These are phyloP conservation scores for Spilogale gracilis DNA, from an alignment of 2,113 vertebrate genomes.

Conservation along the genomic window DNA sequence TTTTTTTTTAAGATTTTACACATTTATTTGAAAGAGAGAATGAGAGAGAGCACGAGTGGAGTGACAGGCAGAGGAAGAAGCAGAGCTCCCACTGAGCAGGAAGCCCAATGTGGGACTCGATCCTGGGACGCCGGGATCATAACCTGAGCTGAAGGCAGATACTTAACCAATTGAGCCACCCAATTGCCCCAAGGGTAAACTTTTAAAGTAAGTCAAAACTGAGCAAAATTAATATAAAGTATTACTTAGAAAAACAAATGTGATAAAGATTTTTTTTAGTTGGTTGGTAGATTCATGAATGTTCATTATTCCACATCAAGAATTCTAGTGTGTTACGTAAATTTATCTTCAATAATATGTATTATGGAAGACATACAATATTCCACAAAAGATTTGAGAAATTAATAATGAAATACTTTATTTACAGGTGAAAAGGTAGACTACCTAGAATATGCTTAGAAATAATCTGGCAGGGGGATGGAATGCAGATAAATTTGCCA, in stretches of 20 bases:
- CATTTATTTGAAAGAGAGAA: neutral
- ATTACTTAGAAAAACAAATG: slow-evolving; percentile 21
- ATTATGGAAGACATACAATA: neutral
- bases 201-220: neutral
- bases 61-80: neutral
- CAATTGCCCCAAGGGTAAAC: neutral
- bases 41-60: neutral
- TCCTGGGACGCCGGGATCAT: neutral
- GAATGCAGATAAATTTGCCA: neutral
- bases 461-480: neutral
- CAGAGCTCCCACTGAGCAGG: neutral
- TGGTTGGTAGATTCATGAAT: neutral
- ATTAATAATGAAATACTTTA: neutral
- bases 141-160: neutral
- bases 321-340: slow-evolving; percentile 16
- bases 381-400: slow-evolving; percentile 41
- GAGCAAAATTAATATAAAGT: neutral
- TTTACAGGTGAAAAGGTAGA: neutral
- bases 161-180: neutral
- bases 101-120: neutral
- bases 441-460: neutral
- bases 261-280: slow-evolving; percentile 15
- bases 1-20: neutral
- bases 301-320: slow-evolving; percentile 51
- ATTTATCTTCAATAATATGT: neutral